A percentile compares a stretch with the other conserved stretches of the same genome.
phyloP scores from a whole-genome alignment of 2,888 invertebrate species.

The Sinohyriopsis cumingii region DNA sequence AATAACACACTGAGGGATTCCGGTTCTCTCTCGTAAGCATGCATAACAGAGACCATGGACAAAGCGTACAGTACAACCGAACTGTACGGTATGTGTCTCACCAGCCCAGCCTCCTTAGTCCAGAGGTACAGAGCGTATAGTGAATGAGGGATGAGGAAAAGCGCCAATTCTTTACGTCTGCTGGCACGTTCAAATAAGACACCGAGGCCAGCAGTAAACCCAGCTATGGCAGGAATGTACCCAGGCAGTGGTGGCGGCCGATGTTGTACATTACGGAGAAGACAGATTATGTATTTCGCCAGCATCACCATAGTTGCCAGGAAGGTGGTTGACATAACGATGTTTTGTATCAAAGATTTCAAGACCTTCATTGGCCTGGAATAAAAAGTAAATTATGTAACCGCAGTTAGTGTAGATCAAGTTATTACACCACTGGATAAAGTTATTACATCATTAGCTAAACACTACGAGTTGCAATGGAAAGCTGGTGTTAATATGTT shows the following conservation, averaged over 20 bases:
- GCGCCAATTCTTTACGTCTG: conserved; percentile 52
- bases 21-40: conserved; percentile 61
- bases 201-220: conserved; percentile 44
- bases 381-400: conserved; percentile 6
- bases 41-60: conserved; percentile 61
- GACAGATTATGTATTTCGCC: conserved; percentile 55
- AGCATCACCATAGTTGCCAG: conserved; percentile 55
- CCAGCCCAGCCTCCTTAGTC: conserved; percentile 28
- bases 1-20: conserved; percentile 52
- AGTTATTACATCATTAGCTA: too few species aligned
- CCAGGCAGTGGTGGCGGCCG: conserved; percentile 50
- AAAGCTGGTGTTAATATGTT: too few species aligned
- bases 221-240: conserved; percentile 50
- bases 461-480: too few species aligned
- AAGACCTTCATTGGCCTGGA: conserved; percentile 50
- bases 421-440: too few species aligned
- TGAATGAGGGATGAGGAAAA: conserved; percentile 57
- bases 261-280: conserved; percentile 45
- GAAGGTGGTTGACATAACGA: conserved; percentile 54
- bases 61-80: conserved; percentile 51
- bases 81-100: conserved; percentile 40
- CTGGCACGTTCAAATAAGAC: conserved; percentile 50
- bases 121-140: conserved; percentile 49
- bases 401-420: too few species aligned
- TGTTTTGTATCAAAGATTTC: conserved; percentile 45